Evolutionary conservation across 2,113 vertebrate genomes (phyloP), one percentile per base, ranked within the genome.

Genomic region (Papio anubis): DNA sequence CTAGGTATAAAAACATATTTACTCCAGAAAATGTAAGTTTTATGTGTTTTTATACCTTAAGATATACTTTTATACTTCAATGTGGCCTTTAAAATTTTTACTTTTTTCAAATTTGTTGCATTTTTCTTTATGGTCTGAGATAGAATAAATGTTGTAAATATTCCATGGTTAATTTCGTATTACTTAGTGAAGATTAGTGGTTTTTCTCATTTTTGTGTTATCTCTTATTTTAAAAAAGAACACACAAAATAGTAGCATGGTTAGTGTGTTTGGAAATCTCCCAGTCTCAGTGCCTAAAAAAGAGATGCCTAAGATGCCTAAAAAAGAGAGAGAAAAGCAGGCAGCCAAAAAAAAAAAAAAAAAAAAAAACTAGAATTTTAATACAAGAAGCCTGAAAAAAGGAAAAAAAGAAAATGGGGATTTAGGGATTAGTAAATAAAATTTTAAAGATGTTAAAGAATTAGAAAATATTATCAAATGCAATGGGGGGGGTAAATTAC

Each of bases 151-250:
- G 83, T 76, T 91, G 35, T 83, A 61, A 92, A 70, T 90, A 96
- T 90, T 50, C 52, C 55, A 9, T 48, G 45, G 45, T 93, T 92
- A 40, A 95, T 88, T 93, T 89, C 70, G 20, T 85, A 66, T 66
- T 70, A 75, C 45, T 86, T 68, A 50, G 61, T 84, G 30, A 45
- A 64, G 35, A 81, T 43, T 43, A 35, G 25, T 73, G 73, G 40
- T 59, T 80, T 90, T 73, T 75, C 76, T 95, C 6, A 70, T 91
- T 95, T 97, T 66, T 94, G n/a, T 93, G 35, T 88, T 95, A 25
- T 55, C 52, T 70, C 97, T 85, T 72, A 59, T 96, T 52, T 48
- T 45, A 70, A 66, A 52, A 55, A 64, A 30, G 61, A 64, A 40
- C 57, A 59, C 61, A 35, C 16, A 64, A 87, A 88, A n/a, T 76